Evolutionary conservation across 2,888 invertebrate species (phyloP), one percentile per base, ranked within the genome.

Genomic region (Nemurella pictetii): DNA sequence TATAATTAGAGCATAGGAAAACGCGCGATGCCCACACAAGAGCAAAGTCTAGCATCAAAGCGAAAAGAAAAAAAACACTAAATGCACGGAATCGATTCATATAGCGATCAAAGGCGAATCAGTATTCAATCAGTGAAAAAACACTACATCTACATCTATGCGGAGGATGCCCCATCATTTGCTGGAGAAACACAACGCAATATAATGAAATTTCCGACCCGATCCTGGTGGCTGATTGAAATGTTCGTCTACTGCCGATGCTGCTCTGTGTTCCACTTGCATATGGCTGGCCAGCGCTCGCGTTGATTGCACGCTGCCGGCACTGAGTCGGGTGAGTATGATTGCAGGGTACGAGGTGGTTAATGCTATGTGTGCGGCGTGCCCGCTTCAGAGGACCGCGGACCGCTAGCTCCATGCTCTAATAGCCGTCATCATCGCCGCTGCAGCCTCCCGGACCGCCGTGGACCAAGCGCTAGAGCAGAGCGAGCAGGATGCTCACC

Each of bases 331-430:
- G 78, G n/a, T 30, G 78, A 27, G 28, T 29, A 78, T 78, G 78
- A 78, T 78, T 78, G 30, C 30, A 78, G 28, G 28, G 78, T 26
- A 30, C 55, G 36, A 32, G 84, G 55, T 80, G 28, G 32, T 74
- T 84, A 84, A 84, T 84, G 29, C 84, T 80, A 84, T 9, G 55
- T 74, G 74, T 75, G 75, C 26, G 28, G 35, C 29, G 80, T 72
- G 84, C 26, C 7, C 35, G 78, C 26, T 26, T 27, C 20, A 25
- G 80, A 84, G 84, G 84, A 80, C 72, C 80, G 55, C n/a, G 36
- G 27, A 27, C 72, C 30, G 80, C 78, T 55, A n/a, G 72, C 29
- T 30, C 80, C 29, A 80, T 9, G 72, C 29, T 30, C 80, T 72
- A 80, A 80, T 80, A 26, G 29, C 84, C 80, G 30, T 80, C 80